phyloP scores from a whole-genome alignment of 2,888 invertebrate species.

The Hyalella azteca region DNA sequence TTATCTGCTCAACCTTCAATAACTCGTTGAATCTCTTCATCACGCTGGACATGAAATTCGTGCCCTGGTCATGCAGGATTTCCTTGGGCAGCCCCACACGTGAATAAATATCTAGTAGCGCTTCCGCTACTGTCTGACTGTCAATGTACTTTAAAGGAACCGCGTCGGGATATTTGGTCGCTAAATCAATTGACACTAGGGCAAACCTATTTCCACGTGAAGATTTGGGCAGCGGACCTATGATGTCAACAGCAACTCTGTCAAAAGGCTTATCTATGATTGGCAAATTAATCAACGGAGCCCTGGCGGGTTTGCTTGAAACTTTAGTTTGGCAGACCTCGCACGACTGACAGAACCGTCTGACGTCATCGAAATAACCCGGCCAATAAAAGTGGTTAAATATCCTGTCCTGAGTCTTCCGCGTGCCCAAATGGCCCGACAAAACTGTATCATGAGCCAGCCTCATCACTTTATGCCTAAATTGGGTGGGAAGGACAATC shows the following conservation, averaged over 20 bases:
- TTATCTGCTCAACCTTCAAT: neutral
- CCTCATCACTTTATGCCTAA: neutral
- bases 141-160: neutral
- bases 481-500: neutral
- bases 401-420: neutral
- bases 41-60: neutral
- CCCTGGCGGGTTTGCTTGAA: neutral
- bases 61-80: neutral
- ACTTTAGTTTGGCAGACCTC: neutral
- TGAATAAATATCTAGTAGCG: neutral
- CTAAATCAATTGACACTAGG: neutral
- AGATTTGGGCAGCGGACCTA: neutral
- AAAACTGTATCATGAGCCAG: neutral
- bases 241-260: neutral
- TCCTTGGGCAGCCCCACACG: neutral
- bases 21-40: neutral
- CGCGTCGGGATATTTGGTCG: neutral
- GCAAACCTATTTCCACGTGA: neutral
- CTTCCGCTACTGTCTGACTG: neutral
- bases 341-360: neutral
- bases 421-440: neutral
- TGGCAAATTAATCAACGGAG: neutral
- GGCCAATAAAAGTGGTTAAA: neutral
- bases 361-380: neutral
- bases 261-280: conserved; percentile 3